phyloP scores from a whole-genome alignment of 1,140 invertebrate genomes.

The Drosophila pallidifrons region DNA sequence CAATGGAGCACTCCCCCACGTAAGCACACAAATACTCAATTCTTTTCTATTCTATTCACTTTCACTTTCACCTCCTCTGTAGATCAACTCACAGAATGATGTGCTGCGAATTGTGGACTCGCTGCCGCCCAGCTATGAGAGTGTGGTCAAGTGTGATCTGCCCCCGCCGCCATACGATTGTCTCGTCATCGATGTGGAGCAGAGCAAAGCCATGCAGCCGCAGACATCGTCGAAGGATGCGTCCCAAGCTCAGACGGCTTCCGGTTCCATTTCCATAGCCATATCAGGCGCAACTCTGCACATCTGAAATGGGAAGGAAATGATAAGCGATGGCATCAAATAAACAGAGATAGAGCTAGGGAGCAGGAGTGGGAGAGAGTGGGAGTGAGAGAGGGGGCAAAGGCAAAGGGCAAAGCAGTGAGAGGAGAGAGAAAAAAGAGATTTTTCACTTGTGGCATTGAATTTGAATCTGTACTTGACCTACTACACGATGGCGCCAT shows the following conservation, averaged over 20 bases:
- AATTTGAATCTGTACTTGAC: conserved; percentile 39
- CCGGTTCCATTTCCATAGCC: conserved; percentile 24
- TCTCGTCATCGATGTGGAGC: conserved; percentile 75
- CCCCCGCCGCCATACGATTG: conserved; percentile 81
- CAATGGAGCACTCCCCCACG: conserved; percentile 61
- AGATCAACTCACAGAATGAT: conserved; percentile 84
- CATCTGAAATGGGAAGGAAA: conserved; percentile 42
- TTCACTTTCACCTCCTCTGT: neutral
- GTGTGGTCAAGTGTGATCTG: conserved; percentile 77
- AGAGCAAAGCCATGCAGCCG: conserved; percentile 62
- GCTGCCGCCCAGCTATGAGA: conserved; percentile 82
- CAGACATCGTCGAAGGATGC: conserved; percentile 53
- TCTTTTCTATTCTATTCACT: too few relatives aligned
- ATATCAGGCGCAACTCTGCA: conserved; percentile 54
- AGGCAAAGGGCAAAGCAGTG: conserved; percentile 24
- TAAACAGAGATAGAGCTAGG: neutral
- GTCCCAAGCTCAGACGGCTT: neutral
- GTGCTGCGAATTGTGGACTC: conserved; percentile 80
- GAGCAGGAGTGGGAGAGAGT: neutral
- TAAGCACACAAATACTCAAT: conserved; percentile 44
- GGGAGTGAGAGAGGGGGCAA: conserved; percentile 50
- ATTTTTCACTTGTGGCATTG: conserved; percentile 53
- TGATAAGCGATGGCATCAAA: neutral
- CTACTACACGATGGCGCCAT: conserved; percentile 28
- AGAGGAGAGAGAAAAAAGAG: conserved; percentile 59